Percentiles rank a stretch among this genome's conserved stretches.
Evolutionary conservation across 1,140 invertebrate genomes (phyloP).

Genomic region (Tenebrio molitor): DNA sequence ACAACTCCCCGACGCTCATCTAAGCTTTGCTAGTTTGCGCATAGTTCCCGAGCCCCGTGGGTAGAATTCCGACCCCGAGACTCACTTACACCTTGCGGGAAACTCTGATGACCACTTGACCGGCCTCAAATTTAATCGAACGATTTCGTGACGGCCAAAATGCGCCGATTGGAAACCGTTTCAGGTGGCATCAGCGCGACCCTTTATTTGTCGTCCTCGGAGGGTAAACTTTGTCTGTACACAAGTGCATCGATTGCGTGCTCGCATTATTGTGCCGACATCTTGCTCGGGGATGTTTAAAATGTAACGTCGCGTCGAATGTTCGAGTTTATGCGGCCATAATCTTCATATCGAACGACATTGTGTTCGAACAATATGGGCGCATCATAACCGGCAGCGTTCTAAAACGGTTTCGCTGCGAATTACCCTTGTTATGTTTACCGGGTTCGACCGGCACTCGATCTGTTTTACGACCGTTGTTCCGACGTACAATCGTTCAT

Average conservation of each 20-base stretch:
- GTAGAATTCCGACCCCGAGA: too few species aligned
- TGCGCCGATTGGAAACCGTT: too few species aligned
- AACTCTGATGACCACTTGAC: too few species aligned
- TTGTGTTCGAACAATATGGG: slow-evolving; percentile 35
- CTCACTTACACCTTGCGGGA: too few species aligned
- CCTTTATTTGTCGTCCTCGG: not conserved
- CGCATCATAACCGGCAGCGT: slow-evolving; percentile 13
- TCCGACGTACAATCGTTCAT: not conserved
- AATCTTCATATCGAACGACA: slow-evolving; percentile 23
- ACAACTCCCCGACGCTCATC: too few species aligned
- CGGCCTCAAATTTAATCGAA: too few species aligned
- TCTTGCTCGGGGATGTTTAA: slow-evolving; percentile 28
- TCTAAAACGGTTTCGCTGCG: not conserved
- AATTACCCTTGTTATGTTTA: slow-evolving; percentile 18
- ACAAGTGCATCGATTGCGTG: slow-evolving; percentile 22
- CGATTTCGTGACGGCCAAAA: too few species aligned
- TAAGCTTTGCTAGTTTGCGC: too few species aligned
- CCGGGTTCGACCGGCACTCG: not conserved
- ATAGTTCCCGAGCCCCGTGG: too few species aligned
- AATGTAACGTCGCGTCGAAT: slow-evolving; percentile 26
- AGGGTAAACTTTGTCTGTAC: slow-evolving; percentile 13
- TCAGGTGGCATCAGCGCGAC: not conserved
- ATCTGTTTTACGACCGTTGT: not conserved
- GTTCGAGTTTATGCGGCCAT: slow-evolving; percentile 18
- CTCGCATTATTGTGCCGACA: slow-evolving; percentile 25